These are phyloP conservation scores for Deroptyus accipitrinus DNA, from an alignment of 2,113 vertebrate genomes.

Conservation along the genomic window DNA sequence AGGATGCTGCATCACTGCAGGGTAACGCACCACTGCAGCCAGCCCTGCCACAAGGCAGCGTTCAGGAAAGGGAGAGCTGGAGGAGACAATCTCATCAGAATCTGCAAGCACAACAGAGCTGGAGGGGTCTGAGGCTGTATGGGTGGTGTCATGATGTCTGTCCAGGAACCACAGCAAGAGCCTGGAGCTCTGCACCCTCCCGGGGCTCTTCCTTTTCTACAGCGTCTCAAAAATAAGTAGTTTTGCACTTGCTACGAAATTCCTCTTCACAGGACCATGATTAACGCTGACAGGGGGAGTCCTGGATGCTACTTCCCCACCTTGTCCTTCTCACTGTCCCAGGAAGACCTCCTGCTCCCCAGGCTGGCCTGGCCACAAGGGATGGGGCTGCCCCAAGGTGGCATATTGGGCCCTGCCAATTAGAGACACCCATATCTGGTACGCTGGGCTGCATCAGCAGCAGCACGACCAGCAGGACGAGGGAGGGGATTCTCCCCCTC, in stretches of 20 bases:
- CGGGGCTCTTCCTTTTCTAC: background rate
- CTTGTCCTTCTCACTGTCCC: background rate
- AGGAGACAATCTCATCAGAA: background rate
- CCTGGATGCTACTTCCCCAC: background rate
- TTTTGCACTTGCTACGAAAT: background rate
- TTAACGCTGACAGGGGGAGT: background rate
- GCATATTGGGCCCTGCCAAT: background rate
- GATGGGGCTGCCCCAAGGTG: background rate
- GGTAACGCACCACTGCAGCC: background rate
- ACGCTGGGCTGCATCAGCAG: background rate
- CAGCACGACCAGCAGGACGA: background rate
- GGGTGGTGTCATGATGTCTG: background rate
- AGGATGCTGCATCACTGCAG: background rate
- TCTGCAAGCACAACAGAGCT: background rate
- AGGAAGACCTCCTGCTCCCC: background rate
- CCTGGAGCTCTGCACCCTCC: background rate
- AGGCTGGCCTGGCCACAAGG: background rate
- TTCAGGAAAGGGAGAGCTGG: background rate
- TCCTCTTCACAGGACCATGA: rapidly evolving
- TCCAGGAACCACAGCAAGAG: background rate
- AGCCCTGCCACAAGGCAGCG: background rate
- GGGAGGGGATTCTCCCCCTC: background rate
- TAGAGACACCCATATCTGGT: background rate
- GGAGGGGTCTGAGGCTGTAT: background rate
- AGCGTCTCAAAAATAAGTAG: background rate